Percentiles rank a stretch among this genome's conserved stretches.
Evolutionary conservation across 2,888 invertebrate genomes (phyloP).

Genomic region (Mylabris sibirica): DNA sequence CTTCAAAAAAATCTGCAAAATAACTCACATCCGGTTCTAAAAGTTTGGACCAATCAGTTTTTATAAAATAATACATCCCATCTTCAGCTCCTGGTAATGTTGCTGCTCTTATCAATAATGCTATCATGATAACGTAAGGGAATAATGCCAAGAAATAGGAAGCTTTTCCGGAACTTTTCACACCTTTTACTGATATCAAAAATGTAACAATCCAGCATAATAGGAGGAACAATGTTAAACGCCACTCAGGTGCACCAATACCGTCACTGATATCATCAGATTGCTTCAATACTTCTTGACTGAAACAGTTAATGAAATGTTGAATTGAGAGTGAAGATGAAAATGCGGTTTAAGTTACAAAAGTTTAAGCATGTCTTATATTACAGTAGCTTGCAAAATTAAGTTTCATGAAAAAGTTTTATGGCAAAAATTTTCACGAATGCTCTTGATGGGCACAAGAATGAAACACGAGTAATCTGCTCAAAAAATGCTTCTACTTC

Average conservation of each 20-base stretch:
- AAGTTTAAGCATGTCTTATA: too few species aligned
- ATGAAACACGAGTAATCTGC: too few species aligned
- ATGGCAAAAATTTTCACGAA: too few species aligned
- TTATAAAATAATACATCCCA: conserved; percentile 81
- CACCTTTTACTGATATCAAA: conserved; percentile 73
- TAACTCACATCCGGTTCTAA: too few species aligned
- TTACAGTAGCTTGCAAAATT: too few species aligned
- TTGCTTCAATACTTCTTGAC: conserved; percentile 46
- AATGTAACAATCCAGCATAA: conserved; percentile 75
- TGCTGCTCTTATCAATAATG: conserved; percentile 73
- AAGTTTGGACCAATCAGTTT: conserved; percentile 80
- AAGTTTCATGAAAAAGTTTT: too few species aligned
- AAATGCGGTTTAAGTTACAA: too few species aligned
- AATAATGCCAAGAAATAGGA: conserved; percentile 89
- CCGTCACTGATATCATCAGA: conserved; percentile 49
- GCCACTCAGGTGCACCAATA: conserved; percentile 70
- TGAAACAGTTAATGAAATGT: too few species aligned
- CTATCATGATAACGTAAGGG: conserved; percentile 80
- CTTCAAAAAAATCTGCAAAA: too few species aligned
- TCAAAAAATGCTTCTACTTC: too few species aligned
- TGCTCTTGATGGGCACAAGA: too few species aligned
- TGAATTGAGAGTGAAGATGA: too few species aligned
- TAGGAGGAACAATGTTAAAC: conserved; percentile 71
- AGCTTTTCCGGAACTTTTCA: conserved; percentile 81
- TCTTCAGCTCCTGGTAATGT: conserved; percentile 74